A percentile compares a stretch with the other conserved stretches of the same genome.
Conservation (phyloP, 37 sponge, comb jelly and placozoan species). For the Cladorhizidae sp. region DNA sequence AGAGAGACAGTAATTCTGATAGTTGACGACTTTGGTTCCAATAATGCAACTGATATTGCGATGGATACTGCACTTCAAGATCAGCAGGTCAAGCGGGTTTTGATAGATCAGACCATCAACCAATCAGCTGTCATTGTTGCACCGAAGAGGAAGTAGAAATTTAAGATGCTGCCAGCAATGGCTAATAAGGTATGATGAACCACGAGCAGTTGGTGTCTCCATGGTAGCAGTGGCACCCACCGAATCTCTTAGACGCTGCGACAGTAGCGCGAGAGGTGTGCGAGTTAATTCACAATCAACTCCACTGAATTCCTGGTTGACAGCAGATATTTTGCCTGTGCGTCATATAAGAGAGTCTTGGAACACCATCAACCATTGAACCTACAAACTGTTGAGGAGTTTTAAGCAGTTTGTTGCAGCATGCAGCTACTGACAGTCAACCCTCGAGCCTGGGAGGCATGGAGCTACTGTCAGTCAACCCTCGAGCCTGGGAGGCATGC, state of each 20-base stretch:
- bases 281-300: neutral
- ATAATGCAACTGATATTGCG: slow-evolving; percentile 12
- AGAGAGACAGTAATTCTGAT: slow-evolving; percentile 10
- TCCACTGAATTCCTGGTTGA: neutral
- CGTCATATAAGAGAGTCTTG: neutral
- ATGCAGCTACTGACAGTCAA: too few species aligned
- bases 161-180: slow-evolving; percentile 9
- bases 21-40: slow-evolving; percentile 6
- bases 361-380: slow-evolving; percentile 3
- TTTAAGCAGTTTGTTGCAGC: slow-evolving; percentile 1
- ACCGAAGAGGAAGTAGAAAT: slow-evolving; percentile 16
- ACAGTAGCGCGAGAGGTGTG: slow-evolving; percentile 1
- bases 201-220: neutral
- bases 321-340: neutral
- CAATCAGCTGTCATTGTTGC: slow-evolving; percentile 5
- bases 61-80: slow-evolving; percentile 7
- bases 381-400: neutral
- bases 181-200: slow-evolving; percentile 5
- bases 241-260: neutral
- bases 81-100: slow-evolving; percentile 7
- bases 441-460: too few species aligned
- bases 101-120: slow-evolving; percentile 23
- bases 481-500: too few species aligned
- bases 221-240: neutral
- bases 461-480: too few species aligned